A percentile compares a stretch with the other conserved stretches of the same genome.
phyloP scores from a whole-genome alignment of 2,888 invertebrate species.

The Ceramica pisi region DNA sequence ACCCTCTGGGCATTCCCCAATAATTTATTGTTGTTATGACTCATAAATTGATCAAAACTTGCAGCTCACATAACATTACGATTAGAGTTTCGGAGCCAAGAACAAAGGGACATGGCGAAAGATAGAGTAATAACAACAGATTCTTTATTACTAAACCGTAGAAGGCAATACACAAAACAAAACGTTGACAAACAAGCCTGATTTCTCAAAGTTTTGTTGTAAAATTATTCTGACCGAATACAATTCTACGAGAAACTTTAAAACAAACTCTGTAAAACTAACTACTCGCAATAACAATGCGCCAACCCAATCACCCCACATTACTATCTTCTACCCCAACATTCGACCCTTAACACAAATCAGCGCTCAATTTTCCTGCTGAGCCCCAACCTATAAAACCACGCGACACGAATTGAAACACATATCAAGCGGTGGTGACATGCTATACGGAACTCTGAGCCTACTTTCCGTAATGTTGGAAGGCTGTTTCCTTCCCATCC shows the following conservation, averaged over 20 bases:
- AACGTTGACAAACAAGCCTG: background rate
- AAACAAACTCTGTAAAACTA: slow-evolving; percentile 12
- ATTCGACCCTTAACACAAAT: slow-evolving; percentile 46
- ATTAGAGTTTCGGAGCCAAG: background rate
- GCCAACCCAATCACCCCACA: slow-evolving; percentile 4
- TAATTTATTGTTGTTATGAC: slow-evolving; percentile 8
- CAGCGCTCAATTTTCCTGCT: slow-evolving; percentile 52
- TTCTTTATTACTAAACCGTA: background rate
- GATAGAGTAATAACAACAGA: background rate
- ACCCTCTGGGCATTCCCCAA: background rate
- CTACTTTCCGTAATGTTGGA: slow-evolving; percentile 66
- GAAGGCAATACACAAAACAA: rapidly evolving
- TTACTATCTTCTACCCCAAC: slow-evolving; percentile 20
- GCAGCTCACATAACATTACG: background rate
- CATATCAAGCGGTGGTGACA: slow-evolving; percentile 54
- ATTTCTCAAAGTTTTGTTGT: background rate
- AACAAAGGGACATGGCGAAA: background rate
- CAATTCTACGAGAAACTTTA: background rate
- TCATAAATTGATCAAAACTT: slow-evolving; percentile 1
- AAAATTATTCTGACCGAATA: background rate
- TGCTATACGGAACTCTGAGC: slow-evolving; percentile 45
- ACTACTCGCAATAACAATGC: slow-evolving; percentile 19
- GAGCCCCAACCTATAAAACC: slow-evolving; percentile 52
- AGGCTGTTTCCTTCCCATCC: slow-evolving; percentile 65
- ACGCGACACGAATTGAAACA: slow-evolving; percentile 55